Percentiles rank a stretch among this genome's conserved stretches.
Evolutionary conservation across 2,888 invertebrate genomes (phyloP).

Genomic region (Scaeva pyrastri): DNA sequence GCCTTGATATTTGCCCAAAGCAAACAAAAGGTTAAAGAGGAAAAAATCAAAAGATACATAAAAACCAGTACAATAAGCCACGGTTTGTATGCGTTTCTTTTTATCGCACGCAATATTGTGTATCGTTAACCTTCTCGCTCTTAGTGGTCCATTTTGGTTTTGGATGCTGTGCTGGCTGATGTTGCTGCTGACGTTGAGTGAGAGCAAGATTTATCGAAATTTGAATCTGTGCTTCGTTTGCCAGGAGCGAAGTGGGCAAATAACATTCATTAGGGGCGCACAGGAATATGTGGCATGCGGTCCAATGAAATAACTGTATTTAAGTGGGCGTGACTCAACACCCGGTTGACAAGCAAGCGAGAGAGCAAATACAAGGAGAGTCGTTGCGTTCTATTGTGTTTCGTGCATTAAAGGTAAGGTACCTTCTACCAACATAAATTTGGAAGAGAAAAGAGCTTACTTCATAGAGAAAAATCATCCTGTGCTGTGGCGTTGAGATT

Average conservation of each 20-base stretch:
- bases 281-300: slow-evolving; percentile 79
- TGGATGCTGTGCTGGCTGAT: slow-evolving; percentile 61
- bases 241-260: slow-evolving; percentile 75
- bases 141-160: slow-evolving; percentile 75
- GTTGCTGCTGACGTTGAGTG: slow-evolving; percentile 71
- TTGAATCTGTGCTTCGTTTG: slow-evolving; percentile 73
- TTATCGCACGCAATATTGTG: slow-evolving; percentile 66
- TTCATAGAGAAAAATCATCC: slow-evolving; percentile 45
- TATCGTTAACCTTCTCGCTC: slow-evolving; percentile 76
- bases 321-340: slow-evolving; percentile 84
- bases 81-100: slow-evolving; percentile 65
- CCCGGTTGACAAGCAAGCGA: slow-evolving; percentile 78
- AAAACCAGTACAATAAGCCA: slow-evolving; percentile 68
- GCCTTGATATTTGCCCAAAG: slow-evolving; percentile 74
- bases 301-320: slow-evolving; percentile 85
- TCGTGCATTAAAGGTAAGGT: slow-evolving; percentile 9
- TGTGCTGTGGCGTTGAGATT: slow-evolving; percentile 22
- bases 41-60: slow-evolving; percentile 30
- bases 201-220: slow-evolving; percentile 75
- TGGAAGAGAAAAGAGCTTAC: slow-evolving; percentile 60
- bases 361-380: slow-evolving; percentile 69
- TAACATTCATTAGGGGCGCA: slow-evolving; percentile 75
- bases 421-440: not conserved
- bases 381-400: not conserved
- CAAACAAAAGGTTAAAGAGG: slow-evolving; percentile 64